Evolutionary conservation across 2,113 vertebrate genomes (phyloP).

Genomic region (Rattus norvegicus): GRCr8 NC_086034.1:18751001-18751500

Average conservation of each 20-base stretch:
- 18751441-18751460: not conserved
- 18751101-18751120: accelerated
- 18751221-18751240: conserved; percentile 72
- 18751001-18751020: not conserved
- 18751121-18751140: not conserved
- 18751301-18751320: not conserved
- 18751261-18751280: conserved; percentile 33
- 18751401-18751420: accelerated
- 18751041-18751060: accelerated
- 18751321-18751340: not conserved
- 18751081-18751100: accelerated
- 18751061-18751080: accelerated
- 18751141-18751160: conserved; percentile 61
- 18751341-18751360: not conserved
- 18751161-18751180: conserved; percentile 56
- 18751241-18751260: conserved; percentile 59
- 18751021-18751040: conserved; percentile 76
- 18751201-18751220: conserved; percentile 13
- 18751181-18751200: conserved; percentile 31
- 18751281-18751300: conserved; percentile 53
- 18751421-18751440: not conserved
- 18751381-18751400: accelerated
- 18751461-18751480: not conserved
- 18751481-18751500: not conserved
- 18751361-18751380: not conserved